Evolutionary conservation across 2,888 invertebrate species (phyloP).

Genomic region (Lasioglossum lativentre): DNA sequence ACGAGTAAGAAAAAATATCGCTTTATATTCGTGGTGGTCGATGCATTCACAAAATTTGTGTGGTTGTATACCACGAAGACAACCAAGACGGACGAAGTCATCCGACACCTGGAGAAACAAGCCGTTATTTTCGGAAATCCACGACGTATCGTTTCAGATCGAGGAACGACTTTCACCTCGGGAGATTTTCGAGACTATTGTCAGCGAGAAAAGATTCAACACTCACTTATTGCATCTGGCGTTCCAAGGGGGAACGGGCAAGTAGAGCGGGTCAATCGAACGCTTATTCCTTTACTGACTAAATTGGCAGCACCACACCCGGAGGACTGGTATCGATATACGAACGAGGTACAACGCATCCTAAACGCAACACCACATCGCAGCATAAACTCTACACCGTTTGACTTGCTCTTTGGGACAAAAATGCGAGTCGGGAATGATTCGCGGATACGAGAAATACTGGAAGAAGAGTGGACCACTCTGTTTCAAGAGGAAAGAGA

Average conservation of each 20-base stretch:
- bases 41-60: slow-evolving; percentile 8
- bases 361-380: not conserved
- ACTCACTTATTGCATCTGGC: not conserved
- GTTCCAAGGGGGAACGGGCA: slow-evolving; percentile 16
- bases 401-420: too few relatives aligned
- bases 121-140: slow-evolving; percentile 30
- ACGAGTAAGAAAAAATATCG: not conserved
- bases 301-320: slow-evolving; percentile 72
- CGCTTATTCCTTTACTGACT: slow-evolving; percentile 74
- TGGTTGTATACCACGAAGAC: slow-evolving; percentile 12
- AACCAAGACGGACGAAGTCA: not conserved
- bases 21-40: slow-evolving; percentile 3
- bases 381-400: not conserved
- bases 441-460: too few relatives aligned
- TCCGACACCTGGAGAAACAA: not conserved
- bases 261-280: slow-evolving; percentile 61
- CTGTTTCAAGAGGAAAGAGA: too few relatives aligned
- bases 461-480: too few relatives aligned
- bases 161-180: too few relatives aligned
- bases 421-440: too few relatives aligned
- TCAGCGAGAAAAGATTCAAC: too few relatives aligned
- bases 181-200: too few relatives aligned
- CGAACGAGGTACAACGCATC: not conserved
- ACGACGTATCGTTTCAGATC: too few relatives aligned
- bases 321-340: slow-evolving; percentile 31